Conservation (phyloP, 2,797 vertebrate genomes). For the Myripristis jacobus region DNA sequence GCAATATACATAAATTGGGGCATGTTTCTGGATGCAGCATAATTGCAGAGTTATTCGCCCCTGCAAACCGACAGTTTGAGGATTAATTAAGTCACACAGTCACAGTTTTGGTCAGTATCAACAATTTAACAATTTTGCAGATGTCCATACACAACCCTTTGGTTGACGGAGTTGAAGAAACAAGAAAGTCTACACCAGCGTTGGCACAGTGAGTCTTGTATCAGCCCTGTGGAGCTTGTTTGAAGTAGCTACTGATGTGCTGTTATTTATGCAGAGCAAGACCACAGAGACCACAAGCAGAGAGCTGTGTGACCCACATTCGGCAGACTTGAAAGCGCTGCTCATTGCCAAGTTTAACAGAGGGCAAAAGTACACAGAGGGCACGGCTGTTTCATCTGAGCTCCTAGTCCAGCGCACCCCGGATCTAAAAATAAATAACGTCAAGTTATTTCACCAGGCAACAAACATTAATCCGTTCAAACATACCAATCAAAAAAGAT, state of each 20-base stretch:
- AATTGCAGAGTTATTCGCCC: slow-evolving; percentile 11
- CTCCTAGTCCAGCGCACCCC: slow-evolving; percentile 19
- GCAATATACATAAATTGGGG: neutral
- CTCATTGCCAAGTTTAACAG: slow-evolving; percentile 70
- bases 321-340: slow-evolving; percentile 70
- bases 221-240: slow-evolving; percentile 60
- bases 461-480: slow-evolving; percentile 1
- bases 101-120: neutral
- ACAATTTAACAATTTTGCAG: slow-evolving; percentile 25
- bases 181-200: slow-evolving; percentile 40
- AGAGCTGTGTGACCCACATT: slow-evolving; percentile 75
- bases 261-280: slow-evolving; percentile 76
- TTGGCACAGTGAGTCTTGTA: slow-evolving; percentile 58
- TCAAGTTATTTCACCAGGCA: slow-evolving; percentile 21
- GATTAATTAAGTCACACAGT: slow-evolving; percentile 5
- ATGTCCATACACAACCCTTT: slow-evolving; percentile 39
- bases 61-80: neutral
- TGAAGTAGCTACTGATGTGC: slow-evolving; percentile 72
- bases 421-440: slow-evolving; percentile 16
- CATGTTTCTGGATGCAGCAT: neutral
- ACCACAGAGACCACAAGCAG: slow-evolving; percentile 75
- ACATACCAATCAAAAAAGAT: neutral
- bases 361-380: slow-evolving; percentile 73
- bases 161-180: slow-evolving; percentile 49
- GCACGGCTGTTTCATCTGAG: slow-evolving; percentile 59